These are phyloP conservation scores for Coilia nasus DNA, from an alignment of 2,797 vertebrate species.

Conservation along the genomic window DNA sequence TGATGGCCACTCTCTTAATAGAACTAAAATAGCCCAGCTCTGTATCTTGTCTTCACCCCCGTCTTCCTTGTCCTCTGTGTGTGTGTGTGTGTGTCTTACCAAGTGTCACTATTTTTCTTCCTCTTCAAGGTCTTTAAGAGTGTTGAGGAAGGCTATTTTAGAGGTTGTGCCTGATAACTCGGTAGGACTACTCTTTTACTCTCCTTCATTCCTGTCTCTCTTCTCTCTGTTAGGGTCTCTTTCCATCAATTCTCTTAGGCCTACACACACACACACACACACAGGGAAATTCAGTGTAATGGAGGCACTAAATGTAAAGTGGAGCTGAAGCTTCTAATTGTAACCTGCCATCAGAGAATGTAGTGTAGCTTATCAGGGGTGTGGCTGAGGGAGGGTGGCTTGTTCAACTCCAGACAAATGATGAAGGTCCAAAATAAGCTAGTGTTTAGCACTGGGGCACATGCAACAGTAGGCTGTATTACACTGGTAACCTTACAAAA, in stretches of 20 bases:
- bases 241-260: not conserved
- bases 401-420: not conserved
- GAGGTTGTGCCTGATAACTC: not conserved
- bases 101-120: not conserved
- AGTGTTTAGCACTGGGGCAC: not conserved
- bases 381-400: not conserved
- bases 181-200: not conserved
- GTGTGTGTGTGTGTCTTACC: not conserved
- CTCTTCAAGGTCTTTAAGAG: not conserved
- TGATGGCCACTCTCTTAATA: not conserved
- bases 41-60: constrained; percentile 14
- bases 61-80: not conserved
- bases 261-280: not conserved
- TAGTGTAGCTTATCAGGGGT: not conserved
- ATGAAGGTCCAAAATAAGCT: not conserved
- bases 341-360: not conserved
- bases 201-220: too few relatives aligned
- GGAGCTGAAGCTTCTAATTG: not conserved
- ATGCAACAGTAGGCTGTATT: not conserved
- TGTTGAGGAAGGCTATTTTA: not conserved
- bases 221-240: not conserved
- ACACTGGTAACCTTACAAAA: not conserved
- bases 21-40: not conserved
- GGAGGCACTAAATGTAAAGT: not conserved
- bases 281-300: not conserved